These are phyloP conservation scores for Gambusia holbrooki DNA, from an alignment of 2,113 vertebrate genomes.

Conservation along the genomic window DNA sequence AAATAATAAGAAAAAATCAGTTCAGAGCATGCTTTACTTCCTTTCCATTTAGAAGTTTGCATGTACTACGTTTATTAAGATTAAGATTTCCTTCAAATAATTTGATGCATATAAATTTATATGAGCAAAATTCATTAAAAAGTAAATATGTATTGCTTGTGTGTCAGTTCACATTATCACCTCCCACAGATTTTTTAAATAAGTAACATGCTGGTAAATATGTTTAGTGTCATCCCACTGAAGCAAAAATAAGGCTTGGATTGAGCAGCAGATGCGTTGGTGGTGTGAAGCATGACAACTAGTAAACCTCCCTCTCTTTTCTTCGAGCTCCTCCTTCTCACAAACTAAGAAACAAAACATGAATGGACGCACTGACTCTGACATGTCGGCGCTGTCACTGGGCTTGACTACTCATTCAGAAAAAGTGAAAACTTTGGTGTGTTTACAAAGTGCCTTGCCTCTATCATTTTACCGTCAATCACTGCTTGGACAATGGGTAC, in stretches of 20 bases:
- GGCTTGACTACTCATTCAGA: slow-evolving; percentile 50
- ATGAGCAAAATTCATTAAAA: background rate
- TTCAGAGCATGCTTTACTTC: background rate
- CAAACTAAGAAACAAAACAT: slow-evolving; percentile 38
- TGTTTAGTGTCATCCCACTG: slow-evolving; percentile 40
- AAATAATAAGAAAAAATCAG: background rate
- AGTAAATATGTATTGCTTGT: background rate
- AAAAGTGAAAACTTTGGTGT: slow-evolving; percentile 12
- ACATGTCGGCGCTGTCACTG: slow-evolving; percentile 46
- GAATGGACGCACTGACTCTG: slow-evolving; percentile 42
- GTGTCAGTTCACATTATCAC: slow-evolving; percentile 11
- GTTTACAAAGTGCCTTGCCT: background rate
- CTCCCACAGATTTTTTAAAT: slow-evolving; percentile 19
- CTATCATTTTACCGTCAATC: slow-evolving; percentile 57
- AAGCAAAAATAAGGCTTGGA: slow-evolving; percentile 37
- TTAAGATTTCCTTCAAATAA: no score
- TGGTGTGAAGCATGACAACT: slow-evolving; percentile 41
- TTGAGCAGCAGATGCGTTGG: slow-evolving; percentile 34
- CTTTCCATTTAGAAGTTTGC: background rate
- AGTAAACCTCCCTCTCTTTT: slow-evolving; percentile 27
- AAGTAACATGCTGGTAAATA: slow-evolving; percentile 14
- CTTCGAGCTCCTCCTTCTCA: slow-evolving; percentile 13
- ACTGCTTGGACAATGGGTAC: slow-evolving; percentile 37
- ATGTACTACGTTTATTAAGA: background rate
- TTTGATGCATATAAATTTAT: background rate